Conservation (phyloP, 2,113 vertebrate species). For the Capreolus pygargus region DNA sequence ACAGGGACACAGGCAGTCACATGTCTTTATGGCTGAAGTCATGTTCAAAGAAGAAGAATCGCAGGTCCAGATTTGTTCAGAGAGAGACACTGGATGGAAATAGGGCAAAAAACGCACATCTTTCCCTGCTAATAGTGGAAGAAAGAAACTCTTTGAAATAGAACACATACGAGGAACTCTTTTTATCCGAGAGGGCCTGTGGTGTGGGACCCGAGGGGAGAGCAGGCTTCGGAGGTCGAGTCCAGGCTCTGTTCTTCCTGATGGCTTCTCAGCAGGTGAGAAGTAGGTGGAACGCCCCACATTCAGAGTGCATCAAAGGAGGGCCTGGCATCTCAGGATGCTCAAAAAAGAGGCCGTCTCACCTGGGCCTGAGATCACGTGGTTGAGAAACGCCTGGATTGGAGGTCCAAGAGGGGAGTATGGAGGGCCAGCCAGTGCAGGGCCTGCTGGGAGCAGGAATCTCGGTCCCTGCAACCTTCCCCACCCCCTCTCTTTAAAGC, state of each 20-base stretch:
- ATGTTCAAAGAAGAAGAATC: neutral
- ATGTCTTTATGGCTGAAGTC: neutral
- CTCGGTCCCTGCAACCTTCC: neutral
- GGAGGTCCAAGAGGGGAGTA: neutral
- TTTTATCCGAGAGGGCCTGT: neutral
- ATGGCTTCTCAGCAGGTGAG: neutral
- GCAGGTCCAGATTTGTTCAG: neutral
- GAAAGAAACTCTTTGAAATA: neutral
- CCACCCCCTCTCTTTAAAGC: neutral
- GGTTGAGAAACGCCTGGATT: neutral
- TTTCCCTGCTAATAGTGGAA: neutral
- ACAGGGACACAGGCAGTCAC: no score
- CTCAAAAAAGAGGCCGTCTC: neutral
- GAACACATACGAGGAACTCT: neutral
- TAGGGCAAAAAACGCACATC: neutral
- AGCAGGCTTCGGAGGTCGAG: neutral
- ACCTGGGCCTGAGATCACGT: neutral
- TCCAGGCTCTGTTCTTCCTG: neutral
- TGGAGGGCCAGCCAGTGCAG: rapidly evolving
- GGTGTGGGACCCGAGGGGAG: neutral
- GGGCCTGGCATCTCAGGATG: neutral
- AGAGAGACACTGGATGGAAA: neutral
- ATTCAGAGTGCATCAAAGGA: neutral
- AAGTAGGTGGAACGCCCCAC: neutral
- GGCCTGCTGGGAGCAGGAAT: neutral